These are phyloP conservation scores for Atrina japonica DNA, from an alignment of 2,888 invertebrate species.

Conservation along the genomic window DNA sequence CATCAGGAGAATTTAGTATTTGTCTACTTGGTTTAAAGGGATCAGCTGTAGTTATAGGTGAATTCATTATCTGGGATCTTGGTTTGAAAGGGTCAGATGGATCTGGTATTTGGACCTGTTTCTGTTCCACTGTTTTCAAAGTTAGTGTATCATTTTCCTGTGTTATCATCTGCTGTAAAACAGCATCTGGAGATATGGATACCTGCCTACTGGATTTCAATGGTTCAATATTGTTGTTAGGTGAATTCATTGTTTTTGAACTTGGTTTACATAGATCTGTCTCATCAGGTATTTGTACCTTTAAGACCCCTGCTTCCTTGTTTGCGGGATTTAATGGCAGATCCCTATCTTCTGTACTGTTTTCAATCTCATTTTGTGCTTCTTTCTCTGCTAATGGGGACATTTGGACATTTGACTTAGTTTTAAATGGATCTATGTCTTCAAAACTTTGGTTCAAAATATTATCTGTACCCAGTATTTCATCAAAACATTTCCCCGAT, in stretches of 20 bases:
- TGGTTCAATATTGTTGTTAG: slow-evolving; percentile 9
- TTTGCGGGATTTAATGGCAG: neutral
- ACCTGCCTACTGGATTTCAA: neutral
- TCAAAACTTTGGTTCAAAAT: slow-evolving; percentile 41
- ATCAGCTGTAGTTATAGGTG: slow-evolving; percentile 23
- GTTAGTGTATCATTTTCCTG: too few relatives aligned
- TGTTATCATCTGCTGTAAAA: too few relatives aligned
- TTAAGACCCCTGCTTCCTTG: neutral
- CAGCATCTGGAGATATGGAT: neutral
- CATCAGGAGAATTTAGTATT: slow-evolving; percentile 38
- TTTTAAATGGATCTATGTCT: slow-evolving; percentile 51
- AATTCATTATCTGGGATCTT: slow-evolving; percentile 28
- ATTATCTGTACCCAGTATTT: slow-evolving; percentile 24
- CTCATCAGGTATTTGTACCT: neutral
- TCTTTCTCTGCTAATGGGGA: slow-evolving; percentile 36
- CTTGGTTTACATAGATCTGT: slow-evolving; percentile 22
- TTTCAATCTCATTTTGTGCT: neutral
- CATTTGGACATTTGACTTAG: slow-evolving; percentile 43
- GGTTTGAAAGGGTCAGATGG: slow-evolving; percentile 40
- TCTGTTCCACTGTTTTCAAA: too few relatives aligned
- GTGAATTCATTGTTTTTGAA: slow-evolving; percentile 14
- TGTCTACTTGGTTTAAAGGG: slow-evolving; percentile 28
- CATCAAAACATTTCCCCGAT: neutral
- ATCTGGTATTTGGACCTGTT: too few relatives aligned
- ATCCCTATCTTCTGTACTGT: neutral